Conservation (phyloP, 2,888 invertebrate genomes). For the Pyrrhosoma nymphula region DNA sequence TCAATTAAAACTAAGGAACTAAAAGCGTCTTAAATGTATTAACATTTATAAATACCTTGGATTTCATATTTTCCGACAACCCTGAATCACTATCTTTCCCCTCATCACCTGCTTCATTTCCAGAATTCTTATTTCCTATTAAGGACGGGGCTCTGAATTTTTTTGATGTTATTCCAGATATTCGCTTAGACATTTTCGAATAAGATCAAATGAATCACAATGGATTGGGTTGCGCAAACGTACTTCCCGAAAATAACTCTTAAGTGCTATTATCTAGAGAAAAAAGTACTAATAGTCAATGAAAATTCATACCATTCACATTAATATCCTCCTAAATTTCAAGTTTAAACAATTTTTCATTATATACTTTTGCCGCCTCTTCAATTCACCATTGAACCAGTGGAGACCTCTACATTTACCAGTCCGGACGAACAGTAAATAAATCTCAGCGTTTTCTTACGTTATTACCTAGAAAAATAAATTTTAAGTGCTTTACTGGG, state of each 20-base stretch:
- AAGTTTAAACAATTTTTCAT: not conserved
- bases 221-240: not conserved
- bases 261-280: not conserved
- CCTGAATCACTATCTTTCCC: not conserved
- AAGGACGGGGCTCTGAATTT: not conserved
- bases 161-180: not conserved
- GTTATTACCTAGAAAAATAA: not conserved
- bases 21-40: not conserved
- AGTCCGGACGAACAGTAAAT: not conserved
- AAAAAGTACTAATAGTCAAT: not conserved
- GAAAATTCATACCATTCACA: not conserved
- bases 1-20: not conserved
- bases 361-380: conserved; percentile 29
- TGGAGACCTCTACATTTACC: conserved; percentile 10
- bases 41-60: not conserved
- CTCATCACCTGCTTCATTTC: not conserved
- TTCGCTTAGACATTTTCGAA: conserved; percentile 36
- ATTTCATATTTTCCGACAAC: not conserved
- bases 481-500: not conserved
- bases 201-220: not conserved
- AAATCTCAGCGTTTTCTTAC: not conserved
- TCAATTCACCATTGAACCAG: not conserved
- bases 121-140: not conserved
- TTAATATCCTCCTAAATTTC: not conserved
- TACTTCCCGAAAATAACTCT: not conserved